Evolutionary conservation across 1,140 invertebrate genomes (phyloP).

Genomic region (Drosophila watanabei): DNA sequence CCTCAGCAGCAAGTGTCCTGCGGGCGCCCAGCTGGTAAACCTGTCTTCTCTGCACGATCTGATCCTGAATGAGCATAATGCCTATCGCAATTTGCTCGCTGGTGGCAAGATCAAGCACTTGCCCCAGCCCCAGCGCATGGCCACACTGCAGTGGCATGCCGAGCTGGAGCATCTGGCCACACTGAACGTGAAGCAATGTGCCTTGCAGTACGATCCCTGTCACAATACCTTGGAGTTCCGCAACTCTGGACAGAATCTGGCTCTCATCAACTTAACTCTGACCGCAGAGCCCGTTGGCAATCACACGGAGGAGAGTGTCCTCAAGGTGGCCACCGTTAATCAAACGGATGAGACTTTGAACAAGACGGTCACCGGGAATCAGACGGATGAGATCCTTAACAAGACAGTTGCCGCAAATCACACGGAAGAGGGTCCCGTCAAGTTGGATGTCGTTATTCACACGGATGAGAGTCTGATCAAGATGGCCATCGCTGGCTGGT

Average conservation of each 20-base stretch:
- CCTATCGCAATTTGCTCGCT: constrained; percentile 55
- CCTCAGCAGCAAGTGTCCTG: constrained; percentile 30
- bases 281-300: background rate
- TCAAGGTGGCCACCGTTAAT: background rate
- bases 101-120: constrained; percentile 37
- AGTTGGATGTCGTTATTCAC: background rate
- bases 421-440: constrained; percentile 33
- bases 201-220: constrained; percentile 41
- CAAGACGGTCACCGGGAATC: background rate
- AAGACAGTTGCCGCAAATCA: background rate
- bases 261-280: constrained; percentile 23
- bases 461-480: background rate
- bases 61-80: constrained; percentile 57
- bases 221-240: constrained; percentile 58
- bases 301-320: constrained; percentile 27
- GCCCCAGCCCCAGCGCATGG: constrained; percentile 59
- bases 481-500: constrained; percentile 50
- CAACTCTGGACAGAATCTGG: constrained; percentile 64
- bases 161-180: constrained; percentile 55
- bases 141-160: constrained; percentile 53
- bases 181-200: constrained; percentile 64
- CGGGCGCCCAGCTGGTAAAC: constrained; percentile 40
- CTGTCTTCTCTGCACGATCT: constrained; percentile 27
- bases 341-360: background rate
- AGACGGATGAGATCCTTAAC: background rate